Percentiles rank a stretch among this genome's conserved stretches.
Evolutionary conservation across 2,797 vertebrate species (phyloP).

Genomic region (Parambassis ranga): DNA sequence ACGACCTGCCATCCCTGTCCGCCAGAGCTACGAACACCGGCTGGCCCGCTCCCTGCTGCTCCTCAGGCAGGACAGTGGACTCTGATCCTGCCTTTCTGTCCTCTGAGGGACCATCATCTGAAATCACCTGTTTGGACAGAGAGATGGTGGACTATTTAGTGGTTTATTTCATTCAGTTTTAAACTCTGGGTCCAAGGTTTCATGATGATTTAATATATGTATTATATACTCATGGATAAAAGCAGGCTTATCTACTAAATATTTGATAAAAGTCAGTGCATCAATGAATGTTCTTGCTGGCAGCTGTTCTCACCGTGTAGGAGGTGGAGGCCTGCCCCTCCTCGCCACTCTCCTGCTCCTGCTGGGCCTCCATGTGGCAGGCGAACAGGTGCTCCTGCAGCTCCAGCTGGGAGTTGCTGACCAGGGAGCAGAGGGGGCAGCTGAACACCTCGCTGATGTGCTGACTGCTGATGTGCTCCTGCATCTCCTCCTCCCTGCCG

Average conservation of each 20-base stretch:
- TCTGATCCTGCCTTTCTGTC: constrained; percentile 34
- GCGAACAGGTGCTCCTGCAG: constrained; percentile 83
- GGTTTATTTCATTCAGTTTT: no score
- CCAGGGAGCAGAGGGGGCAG: constrained; percentile 82
- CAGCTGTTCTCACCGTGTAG: constrained; percentile 60
- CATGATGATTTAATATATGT: no score
- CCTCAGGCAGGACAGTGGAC: constrained; percentile 68
- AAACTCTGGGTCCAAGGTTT: no score
- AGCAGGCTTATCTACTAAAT: no score
- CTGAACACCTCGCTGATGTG: constrained; percentile 73
- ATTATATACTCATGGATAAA: no score
- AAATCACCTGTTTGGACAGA: constrained; percentile 75
- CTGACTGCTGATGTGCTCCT: constrained; percentile 78
- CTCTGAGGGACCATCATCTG: constrained; percentile 48
- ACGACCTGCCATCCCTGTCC: constrained; percentile 56
- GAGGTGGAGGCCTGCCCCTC: constrained; percentile 58
- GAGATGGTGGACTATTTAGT: no score
- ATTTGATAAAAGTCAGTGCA: no score
- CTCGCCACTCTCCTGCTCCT: constrained; percentile 40
- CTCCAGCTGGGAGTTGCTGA: constrained; percentile 78
- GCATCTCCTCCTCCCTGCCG: constrained; percentile 77
- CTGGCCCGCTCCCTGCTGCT: constrained; percentile 73
- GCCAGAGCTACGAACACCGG: constrained; percentile 84
- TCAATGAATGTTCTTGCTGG: no score
- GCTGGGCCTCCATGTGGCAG: constrained; percentile 75